phyloP scores from a whole-genome alignment of 1,140 invertebrate genomes.

The Pseudachorutes palmiensis region DNA sequence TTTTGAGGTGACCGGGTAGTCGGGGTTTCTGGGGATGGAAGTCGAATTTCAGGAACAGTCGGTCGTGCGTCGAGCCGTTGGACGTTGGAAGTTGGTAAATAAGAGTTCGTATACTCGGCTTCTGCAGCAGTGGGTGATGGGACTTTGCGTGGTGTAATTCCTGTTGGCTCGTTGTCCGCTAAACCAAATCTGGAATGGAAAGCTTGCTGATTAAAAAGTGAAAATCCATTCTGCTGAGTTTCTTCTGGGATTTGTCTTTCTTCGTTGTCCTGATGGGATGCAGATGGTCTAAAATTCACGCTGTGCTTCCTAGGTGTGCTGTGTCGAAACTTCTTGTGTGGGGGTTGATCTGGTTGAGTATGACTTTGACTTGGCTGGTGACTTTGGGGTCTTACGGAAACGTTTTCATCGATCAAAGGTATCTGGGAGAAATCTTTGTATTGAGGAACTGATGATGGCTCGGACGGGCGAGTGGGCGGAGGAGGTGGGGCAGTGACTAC shows the following conservation, averaged over 20 bases:
- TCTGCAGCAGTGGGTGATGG: too few species aligned
- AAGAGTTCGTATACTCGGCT: not conserved
- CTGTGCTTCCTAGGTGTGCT: slow-evolving; percentile 35
- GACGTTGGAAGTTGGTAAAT: not conserved
- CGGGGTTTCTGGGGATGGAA: not conserved
- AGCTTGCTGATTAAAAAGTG: not conserved
- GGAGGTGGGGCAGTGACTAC: too few species aligned
- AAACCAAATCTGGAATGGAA: too few species aligned
- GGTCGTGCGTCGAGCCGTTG: not conserved
- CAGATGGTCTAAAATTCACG: slow-evolving; percentile 24
- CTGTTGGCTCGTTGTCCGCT: not conserved
- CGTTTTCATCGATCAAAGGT: too few species aligned
- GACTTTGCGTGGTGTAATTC: not conserved
- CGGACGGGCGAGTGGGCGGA: too few species aligned
- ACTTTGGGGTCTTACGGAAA: not conserved
- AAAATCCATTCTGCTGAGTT: not conserved
- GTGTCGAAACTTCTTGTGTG: slow-evolving; percentile 28
- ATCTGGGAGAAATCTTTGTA: too few species aligned
- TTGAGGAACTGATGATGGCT: too few species aligned
- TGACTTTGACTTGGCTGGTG: not conserved
- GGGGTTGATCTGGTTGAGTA: not conserved
- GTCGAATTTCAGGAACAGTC: not conserved
- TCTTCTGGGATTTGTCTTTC: slow-evolving; percentile 1
- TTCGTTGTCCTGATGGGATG: not conserved
- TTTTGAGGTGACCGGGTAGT: not conserved